A percentile compares a stretch with the other conserved stretches of the same genome.
These are phyloP conservation scores for Lissocephala sabroskyi DNA, from an alignment of 2,888 invertebrate species.

Conservation along the genomic window DNA sequence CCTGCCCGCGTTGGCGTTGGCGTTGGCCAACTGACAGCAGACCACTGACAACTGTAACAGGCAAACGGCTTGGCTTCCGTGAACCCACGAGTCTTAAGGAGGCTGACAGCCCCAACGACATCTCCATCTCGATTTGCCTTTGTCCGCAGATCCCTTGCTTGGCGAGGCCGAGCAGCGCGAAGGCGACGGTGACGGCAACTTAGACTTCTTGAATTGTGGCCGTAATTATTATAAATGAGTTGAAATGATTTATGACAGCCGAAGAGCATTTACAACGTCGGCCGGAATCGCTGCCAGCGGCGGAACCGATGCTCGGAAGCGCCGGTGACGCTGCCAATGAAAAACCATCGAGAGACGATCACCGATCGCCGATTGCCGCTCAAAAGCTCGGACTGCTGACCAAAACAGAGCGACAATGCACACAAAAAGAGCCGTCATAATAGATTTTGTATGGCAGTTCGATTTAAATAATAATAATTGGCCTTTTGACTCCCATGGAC, in stretches of 20 bases:
- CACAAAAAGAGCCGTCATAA: constrained; percentile 20
- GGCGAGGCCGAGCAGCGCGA: no score
- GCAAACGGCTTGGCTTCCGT: no score
- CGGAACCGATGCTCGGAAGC: constrained; percentile 32
- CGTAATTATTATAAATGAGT: constrained; percentile 61
- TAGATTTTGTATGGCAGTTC: constrained; percentile 17
- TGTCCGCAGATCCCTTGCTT: no score
- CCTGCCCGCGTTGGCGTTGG: background rate
- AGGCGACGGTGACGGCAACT: no score
- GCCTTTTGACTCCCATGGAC: constrained; percentile 54
- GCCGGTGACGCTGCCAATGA: background rate
- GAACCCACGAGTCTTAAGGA: no score
- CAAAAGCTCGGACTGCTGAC: constrained; percentile 14
- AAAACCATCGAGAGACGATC: constrained; percentile 12
- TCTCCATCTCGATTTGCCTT: no score
- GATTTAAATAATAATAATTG: constrained; percentile 64
- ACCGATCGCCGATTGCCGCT: constrained; percentile 11
- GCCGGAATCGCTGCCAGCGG: constrained; percentile 22
- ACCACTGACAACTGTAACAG: no score
- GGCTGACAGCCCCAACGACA: no score
- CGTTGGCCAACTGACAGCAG: no score
- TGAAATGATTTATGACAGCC: constrained; percentile 53
- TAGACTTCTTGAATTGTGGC: constrained; percentile 26
- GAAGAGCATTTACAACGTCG: constrained; percentile 42
- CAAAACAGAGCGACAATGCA: constrained; percentile 24